phyloP scores from a whole-genome alignment of 2,797 vertebrate genomes.

The Macropodus opercularis region DNA sequence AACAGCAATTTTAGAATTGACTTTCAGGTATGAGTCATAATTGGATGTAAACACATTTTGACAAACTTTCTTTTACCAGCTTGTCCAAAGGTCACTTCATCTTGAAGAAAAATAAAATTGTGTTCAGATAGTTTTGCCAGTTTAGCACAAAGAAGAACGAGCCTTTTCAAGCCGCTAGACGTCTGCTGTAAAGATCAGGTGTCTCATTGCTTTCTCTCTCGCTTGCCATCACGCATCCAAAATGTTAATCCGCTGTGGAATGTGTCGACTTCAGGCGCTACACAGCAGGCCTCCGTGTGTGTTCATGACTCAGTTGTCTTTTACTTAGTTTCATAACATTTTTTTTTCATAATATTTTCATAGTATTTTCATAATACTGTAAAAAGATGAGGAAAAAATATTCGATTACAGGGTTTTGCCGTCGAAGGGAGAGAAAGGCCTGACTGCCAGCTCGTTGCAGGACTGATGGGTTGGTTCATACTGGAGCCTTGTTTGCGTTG shows the following conservation, averaged over 20 bases:
- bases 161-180: conserved; percentile 23
- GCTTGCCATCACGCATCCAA: conserved; percentile 50
- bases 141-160: conserved; percentile 1
- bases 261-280: conserved; percentile 53
- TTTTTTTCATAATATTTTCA: too few species aligned
- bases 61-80: background rate
- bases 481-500: conserved; percentile 52
- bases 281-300: conserved; percentile 48
- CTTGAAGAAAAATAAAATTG: background rate
- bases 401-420: conserved; percentile 23
- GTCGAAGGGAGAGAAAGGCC: conserved; percentile 18
- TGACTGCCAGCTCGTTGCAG: conserved; percentile 43
- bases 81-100: too few species aligned
- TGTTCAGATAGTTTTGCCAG: background rate
- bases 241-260: conserved; percentile 69
- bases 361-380: conserved; percentile 40
- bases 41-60: too few species aligned
- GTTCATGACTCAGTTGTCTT: conserved; percentile 52
- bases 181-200: conserved; percentile 57
- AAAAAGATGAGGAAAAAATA: conserved; percentile 15
- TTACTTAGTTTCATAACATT: conserved; percentile 55
- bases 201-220: conserved; percentile 48
- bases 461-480: conserved; percentile 28
- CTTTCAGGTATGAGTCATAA: too few species aligned
- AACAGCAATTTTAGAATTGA: too few species aligned